Conservation (phyloP, 1,140 invertebrate species). For the Drosophila asahinai region DNA sequence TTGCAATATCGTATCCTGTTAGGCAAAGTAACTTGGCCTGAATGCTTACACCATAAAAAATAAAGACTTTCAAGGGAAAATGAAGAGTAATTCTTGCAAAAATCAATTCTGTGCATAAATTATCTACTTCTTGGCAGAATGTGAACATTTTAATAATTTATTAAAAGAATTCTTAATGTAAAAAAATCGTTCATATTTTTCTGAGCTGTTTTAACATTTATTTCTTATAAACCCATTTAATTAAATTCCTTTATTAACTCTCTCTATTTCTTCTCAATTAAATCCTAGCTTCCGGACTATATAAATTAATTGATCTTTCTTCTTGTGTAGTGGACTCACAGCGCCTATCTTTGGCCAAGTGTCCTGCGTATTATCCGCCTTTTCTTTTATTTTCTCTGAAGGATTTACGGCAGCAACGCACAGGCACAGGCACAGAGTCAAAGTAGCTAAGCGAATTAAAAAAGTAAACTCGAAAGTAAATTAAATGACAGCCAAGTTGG, state of each 20-base stretch:
- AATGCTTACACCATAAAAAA: neutral
- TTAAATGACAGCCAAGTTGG: conserved; percentile 64
- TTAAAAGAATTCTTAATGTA: no score
- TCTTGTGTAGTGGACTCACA: conserved; percentile 29
- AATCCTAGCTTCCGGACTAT: neutral
- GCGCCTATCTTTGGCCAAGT: conserved; percentile 72
- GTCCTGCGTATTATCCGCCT: conserved; percentile 38
- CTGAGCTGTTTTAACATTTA: neutral
- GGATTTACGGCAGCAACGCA: conserved; percentile 73
- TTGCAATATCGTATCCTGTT: conserved; percentile 81
- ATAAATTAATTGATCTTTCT: conserved; percentile 9
- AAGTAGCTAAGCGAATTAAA: conserved; percentile 84
- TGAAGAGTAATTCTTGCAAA: neutral
- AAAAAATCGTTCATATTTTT: neutral
- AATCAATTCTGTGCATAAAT: neutral
- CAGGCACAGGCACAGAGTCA: conserved; percentile 33
- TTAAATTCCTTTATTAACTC: neutral
- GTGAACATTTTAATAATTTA: no score
- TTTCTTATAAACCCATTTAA: neutral
- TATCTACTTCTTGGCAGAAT: no score
- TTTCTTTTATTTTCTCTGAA: conserved; percentile 38
- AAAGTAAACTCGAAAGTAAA: conserved; percentile 80
- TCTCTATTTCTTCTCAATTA: neutral
- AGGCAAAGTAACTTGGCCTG: conserved; percentile 68
- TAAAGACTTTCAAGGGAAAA: neutral